Evolutionary conservation across 2,888 invertebrate species (phyloP), one percentile per base, ranked within the genome.

Genomic region (Hermodice carunculata): DNA sequence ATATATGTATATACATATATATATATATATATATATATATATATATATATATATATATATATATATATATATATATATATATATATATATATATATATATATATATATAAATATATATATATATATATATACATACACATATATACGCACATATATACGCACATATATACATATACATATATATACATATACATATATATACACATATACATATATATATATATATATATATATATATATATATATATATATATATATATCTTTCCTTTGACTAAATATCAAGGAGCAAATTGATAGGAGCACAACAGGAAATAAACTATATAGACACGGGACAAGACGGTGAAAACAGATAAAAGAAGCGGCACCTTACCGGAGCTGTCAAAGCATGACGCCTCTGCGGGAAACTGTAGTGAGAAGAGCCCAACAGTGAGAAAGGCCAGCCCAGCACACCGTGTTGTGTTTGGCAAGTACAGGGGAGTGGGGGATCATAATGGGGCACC

Each of bases 181-280:
- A 46, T 57, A 58, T 58, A 54, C 44, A 8, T 42, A 24, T 62
- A 44, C n/a, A 46, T 62, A 58, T 57, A 43, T 62, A 62, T 62
- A 42, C 44, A 44, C 44, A 57, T 57, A 32, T 58, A 54, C 4
- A 57, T 6, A 54, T 57, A 62, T 56, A 57, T 56, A 62, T 44
- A 48, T 56, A 46, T 57, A 46, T 58, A 62, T 62, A 46, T 46
- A 54, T 46, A 58, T 62, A 43, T 62, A 58, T 62, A 43, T 58
- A 62, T 62, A 31, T 59, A 34, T 61, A 42, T 57, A 61, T 61
- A 56, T 56, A 61, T 34, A 42, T 28, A 57, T 61, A 22, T 40
- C n/a, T n/a, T n/a, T n/a, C n/a, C 31, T 22, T 11, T 19, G 54
- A 28, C n/a, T 53, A 40, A 2, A 19, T 28, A 2, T 53, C 24